Evolutionary conservation across 2,888 invertebrate genomes (phyloP).

Genomic region (Beris morrisii): DNA sequence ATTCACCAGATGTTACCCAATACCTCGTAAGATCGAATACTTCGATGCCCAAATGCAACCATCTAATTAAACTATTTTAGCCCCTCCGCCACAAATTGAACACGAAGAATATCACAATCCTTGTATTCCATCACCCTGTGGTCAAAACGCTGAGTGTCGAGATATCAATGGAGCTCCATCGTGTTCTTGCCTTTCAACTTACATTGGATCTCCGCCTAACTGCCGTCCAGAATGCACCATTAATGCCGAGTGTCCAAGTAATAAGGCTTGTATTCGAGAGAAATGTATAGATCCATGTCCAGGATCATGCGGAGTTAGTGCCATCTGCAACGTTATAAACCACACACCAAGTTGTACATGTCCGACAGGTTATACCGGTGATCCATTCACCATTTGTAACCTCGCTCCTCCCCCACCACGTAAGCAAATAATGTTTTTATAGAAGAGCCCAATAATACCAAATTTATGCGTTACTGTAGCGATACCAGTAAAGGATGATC

Average conservation of each 20-base stretch:
- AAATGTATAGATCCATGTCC: constrained; percentile 70
- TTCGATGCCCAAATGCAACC: neutral
- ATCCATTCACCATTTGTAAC: constrained; percentile 59
- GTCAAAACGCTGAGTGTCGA: constrained; percentile 64
- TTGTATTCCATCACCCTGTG: constrained; percentile 70
- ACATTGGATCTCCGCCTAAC: constrained; percentile 67
- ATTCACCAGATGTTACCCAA: constrained; percentile 55
- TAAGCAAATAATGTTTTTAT: constrained; percentile 16
- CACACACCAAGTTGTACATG: constrained; percentile 68
- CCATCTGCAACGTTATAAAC: constrained; percentile 63
- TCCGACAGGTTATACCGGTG: constrained; percentile 62
- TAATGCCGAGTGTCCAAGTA: constrained; percentile 68
- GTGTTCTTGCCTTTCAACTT: constrained; percentile 63
- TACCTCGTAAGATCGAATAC: constrained; percentile 60
- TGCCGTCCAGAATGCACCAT: constrained; percentile 69
- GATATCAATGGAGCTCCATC: constrained; percentile 61
- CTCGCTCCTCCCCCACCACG: constrained; percentile 17
- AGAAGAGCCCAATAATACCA: neutral
- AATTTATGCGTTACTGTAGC: neutral
- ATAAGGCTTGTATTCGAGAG: constrained; percentile 66
- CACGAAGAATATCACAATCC: constrained; percentile 58
- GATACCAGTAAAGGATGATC: constrained; percentile 19
- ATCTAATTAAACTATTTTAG: constrained; percentile 2
- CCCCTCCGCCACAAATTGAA: constrained; percentile 39
- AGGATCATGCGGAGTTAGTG: constrained; percentile 66